Conservation (phyloP, 2,888 invertebrate species). For the Tipula vernalis region DNA sequence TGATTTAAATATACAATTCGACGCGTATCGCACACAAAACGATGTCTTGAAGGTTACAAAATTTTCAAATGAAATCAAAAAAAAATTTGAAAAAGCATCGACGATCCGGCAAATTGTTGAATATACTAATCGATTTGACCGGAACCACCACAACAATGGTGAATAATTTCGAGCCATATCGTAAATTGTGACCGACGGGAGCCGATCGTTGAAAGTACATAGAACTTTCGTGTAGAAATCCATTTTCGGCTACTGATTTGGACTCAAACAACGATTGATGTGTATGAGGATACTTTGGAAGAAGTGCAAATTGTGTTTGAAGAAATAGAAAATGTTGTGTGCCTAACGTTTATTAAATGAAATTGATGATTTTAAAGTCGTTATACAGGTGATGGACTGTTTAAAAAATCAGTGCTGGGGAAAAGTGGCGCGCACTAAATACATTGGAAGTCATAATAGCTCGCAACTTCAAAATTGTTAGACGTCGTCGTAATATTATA, state of each 20-base stretch:
- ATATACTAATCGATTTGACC: conserved; percentile 62
- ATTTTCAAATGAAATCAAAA: conserved; percentile 65
- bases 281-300: conserved; percentile 55
- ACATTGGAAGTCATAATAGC: too few relatives aligned
- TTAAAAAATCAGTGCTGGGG: conserved; percentile 77
- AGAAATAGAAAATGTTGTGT: conserved; percentile 49
- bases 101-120: conserved; percentile 59
- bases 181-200: conserved; percentile 70
- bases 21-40: conserved; percentile 45
- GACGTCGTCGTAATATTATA: too few relatives aligned
- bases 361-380: conserved; percentile 64
- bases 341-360: conserved; percentile 41
- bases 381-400: conserved; percentile 61
- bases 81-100: conserved; percentile 65
- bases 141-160: conserved; percentile 36
- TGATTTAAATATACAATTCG: conserved; percentile 57
- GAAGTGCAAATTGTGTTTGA: conserved; percentile 53
- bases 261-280: conserved; percentile 47
- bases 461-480: too few relatives aligned
- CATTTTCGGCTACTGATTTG: conserved; percentile 62
- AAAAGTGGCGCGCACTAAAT: too few relatives aligned
- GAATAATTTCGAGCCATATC: conserved; percentile 59
- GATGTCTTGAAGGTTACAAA: conserved; percentile 53
- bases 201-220: conserved; percentile 67
- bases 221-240: conserved; percentile 74